Evolutionary conservation across 2,113 vertebrate species (phyloP).

Genomic region (Megatriorchis doriae): DNA sequence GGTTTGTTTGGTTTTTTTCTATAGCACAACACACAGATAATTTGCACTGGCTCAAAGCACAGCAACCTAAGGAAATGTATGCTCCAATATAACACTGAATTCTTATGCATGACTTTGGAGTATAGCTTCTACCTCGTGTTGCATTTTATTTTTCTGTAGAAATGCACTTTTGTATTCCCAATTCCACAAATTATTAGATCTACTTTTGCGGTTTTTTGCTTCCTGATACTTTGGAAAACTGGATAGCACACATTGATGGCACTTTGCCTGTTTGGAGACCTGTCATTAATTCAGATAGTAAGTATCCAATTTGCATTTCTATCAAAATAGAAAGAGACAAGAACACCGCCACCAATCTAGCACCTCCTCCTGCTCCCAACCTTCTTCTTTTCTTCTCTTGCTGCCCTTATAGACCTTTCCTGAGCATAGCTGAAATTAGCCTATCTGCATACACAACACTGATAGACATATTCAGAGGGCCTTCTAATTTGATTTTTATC

Average conservation of each 20-base stretch:
- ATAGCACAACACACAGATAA: background rate
- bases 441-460: background rate
- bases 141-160: background rate
- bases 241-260: background rate
- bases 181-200: background rate
- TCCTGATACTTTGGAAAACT: background rate
- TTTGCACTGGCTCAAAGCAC: background rate
- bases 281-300: conserved; percentile 1
- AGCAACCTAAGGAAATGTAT: background rate
- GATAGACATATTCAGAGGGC: background rate
- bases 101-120: background rate
- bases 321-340: background rate
- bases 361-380: background rate
- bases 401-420: background rate
- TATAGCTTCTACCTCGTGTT: background rate
- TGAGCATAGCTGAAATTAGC: background rate
- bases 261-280: background rate
- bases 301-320: conserved; percentile 40
- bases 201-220: background rate
- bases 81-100: background rate
- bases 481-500: background rate
- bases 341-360: background rate
- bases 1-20: background rate
- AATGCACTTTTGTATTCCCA: background rate
- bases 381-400: background rate